These are phyloP conservation scores for Prionchulus punctatus DNA, from an alignment of 2,888 invertebrate genomes.

Conservation along the genomic window DNA sequence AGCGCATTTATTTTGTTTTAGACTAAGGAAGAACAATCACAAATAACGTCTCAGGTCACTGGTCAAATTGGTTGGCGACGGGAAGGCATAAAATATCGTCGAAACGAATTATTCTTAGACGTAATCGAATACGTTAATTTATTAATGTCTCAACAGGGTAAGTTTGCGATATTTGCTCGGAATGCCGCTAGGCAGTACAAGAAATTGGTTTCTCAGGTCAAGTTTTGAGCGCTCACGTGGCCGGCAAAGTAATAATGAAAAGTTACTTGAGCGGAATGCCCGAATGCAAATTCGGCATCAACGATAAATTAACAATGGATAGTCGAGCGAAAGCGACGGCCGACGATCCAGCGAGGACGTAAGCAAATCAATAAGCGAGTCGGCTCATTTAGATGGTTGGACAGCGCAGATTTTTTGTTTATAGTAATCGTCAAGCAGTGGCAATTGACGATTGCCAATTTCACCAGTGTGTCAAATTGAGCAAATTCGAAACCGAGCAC, in stretches of 20 bases:
- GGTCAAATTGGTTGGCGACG: constrained; percentile 81
- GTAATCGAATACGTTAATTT: constrained; percentile 97
- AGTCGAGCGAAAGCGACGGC: constrained; percentile 42
- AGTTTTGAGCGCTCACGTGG: constrained; percentile 94
- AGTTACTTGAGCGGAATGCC: constrained; percentile 99
- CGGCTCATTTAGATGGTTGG: neutral
- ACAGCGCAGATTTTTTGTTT: neutral
- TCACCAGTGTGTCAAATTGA: constrained; percentile 97
- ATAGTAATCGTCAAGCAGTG: constrained; percentile 73
- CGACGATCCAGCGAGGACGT: constrained; percentile 55
- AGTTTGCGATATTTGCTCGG: no score
- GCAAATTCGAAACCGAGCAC: constrained; percentile 99
- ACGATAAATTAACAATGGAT: constrained; percentile 98
- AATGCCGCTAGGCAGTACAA: no score
- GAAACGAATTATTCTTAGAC: constrained; percentile 94
- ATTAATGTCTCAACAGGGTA: constrained; percentile 96
- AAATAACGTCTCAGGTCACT: constrained; percentile 81
- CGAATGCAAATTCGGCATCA: constrained; percentile 97
- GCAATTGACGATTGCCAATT: constrained; percentile 99
- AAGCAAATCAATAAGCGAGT: neutral
- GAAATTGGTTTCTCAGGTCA: constrained; percentile 66
- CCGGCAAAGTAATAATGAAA: constrained; percentile 99
- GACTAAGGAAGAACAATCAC: constrained; percentile 96
- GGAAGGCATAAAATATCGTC: constrained; percentile 94
- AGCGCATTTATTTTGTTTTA: constrained; percentile 38